Evolutionary conservation across 2,888 invertebrate genomes (phyloP), one percentile per base, ranked within the genome.

Genomic region (Diadegma fenestrale): DNA sequence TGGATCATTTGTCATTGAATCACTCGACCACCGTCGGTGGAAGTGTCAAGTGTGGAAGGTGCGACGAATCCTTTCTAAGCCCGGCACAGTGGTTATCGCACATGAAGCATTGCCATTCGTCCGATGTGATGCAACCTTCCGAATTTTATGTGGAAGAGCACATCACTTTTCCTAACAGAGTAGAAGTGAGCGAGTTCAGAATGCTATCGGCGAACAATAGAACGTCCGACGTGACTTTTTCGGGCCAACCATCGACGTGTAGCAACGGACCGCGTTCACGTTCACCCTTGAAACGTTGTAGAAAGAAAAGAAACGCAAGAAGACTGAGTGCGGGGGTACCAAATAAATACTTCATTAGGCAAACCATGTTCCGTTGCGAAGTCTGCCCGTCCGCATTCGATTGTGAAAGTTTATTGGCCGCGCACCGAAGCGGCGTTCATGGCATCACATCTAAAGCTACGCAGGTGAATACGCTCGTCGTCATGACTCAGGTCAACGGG

Each of bases 31-130:
- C 48, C 14, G 33, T 66, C 0, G 12, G 63, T 3, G 68, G 71
- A 14, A 69, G 76, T 12, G 33, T 33, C 61, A 82, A 72, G 7
- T 90, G 90, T 68, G 58, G 51, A 0, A 69, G 80, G 22, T 90
- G 90, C 43, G 61, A 64, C 0, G 89, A 90, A 71, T 72, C 83
- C 19, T 19, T 89, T 1, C 43, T 80, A 8, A 85, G 87, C 0
- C 45, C 7, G 6, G 54, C 17, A n/a, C 69, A 83, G 7, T 82
- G 89, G 75, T 41, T 83, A 19, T 88, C 87, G 6, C 91, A 91
- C 26, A 80, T 87, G 0, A 88, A 88, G 76, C 91, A 91, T 19
- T 85, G 87, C 19, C 91, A 90, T 64, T 78, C 6, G 10, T 43
- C 58, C 7, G 58, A 71, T 19, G 14, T 33, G 33, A 69, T 33